Evolutionary conservation across 2,113 vertebrate genomes (phyloP), one percentile per base, ranked within the genome.

Genomic region (Amblyopsis rosae): DNA sequence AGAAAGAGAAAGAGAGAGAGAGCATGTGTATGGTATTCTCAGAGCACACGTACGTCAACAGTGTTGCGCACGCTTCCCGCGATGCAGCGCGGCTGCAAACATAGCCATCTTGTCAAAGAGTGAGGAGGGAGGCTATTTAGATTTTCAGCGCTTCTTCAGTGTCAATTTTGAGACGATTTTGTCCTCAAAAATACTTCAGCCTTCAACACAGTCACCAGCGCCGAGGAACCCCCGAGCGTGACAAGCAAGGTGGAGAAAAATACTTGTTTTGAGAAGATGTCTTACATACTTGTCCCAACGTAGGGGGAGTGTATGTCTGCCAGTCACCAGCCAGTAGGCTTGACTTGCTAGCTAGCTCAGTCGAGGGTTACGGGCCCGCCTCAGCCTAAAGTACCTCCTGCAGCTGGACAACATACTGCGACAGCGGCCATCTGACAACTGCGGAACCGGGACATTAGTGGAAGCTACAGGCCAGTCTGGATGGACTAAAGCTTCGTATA

Each of bases 221-320:
- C 65, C 54, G 65, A 55, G 13, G 6, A 71, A 73, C 33, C 12
- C 26, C 4, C 8, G 13, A 15, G 68, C 46, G 3, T 17, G 41
- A 45, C 58, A 51, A 61, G 55, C 12, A 61, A 73, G 75, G 26
- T 48, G 67, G 4, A 1, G 49, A 54, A 11, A 54, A 35, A 66
- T 51, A 79, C 75, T 33, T 80, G 68, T 80, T 90, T 83, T 67
- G 55, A 58, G 87, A 88, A 77, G 93, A 95, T 95, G 94, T 88
- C 90, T 87, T 89, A 56, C 77, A 83, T 89, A 88, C 90, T 91
- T 92, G 84, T 94, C 87, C 93, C 91, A 87, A 94, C 94, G 93
- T 94, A 94, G 91, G 89, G 89, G 87, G 89, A 89, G 88, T 90
- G 88, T 85, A 61, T 67, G 46, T 9, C 16, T 59, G 61, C 49